Evolutionary conservation across 2,113 vertebrate genomes (phyloP).

Genomic region (Myotis davidii): DNA sequence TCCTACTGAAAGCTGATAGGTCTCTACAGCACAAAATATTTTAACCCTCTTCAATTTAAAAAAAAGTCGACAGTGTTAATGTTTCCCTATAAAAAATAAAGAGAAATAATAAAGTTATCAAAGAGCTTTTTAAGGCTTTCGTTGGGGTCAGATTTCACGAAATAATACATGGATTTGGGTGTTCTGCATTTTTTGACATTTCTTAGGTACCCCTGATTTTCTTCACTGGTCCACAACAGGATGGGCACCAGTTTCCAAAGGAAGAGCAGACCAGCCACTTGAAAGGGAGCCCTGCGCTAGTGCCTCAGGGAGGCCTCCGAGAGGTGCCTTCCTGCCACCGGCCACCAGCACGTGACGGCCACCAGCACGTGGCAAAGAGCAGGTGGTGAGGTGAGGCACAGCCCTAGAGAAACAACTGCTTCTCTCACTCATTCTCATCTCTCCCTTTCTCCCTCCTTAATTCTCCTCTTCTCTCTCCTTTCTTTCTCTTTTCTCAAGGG

Average conservation of each 20-base stretch:
- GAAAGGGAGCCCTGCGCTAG: neutral
- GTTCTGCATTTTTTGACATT: neutral
- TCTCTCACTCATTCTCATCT: accelerated
- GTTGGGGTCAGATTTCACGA: neutral
- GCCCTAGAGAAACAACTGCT: neutral
- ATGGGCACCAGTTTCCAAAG: neutral
- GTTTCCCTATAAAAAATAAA: neutral
- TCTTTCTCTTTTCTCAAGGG: neutral
- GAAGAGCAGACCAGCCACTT: neutral
- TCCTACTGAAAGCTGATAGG: neutral
- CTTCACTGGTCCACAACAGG: neutral
- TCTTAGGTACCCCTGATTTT: neutral
- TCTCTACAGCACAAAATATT: neutral
- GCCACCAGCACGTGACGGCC: neutral
- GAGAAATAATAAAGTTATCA: neutral
- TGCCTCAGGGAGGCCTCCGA: too few relatives aligned
- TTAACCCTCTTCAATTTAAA: neutral
- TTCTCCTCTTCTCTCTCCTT: neutral
- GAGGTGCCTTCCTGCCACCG: neutral
- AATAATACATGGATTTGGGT: neutral
- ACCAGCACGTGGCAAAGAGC: neutral
- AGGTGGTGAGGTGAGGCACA: accelerated
- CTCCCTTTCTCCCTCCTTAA: neutral
- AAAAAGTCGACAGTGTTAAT: neutral
- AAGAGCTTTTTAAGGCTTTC: neutral